Percentiles rank a stretch among this genome's conserved stretches.
phyloP scores from a whole-genome alignment of 2,797 vertebrate species.

The Acanthurus lineatus region DNA sequence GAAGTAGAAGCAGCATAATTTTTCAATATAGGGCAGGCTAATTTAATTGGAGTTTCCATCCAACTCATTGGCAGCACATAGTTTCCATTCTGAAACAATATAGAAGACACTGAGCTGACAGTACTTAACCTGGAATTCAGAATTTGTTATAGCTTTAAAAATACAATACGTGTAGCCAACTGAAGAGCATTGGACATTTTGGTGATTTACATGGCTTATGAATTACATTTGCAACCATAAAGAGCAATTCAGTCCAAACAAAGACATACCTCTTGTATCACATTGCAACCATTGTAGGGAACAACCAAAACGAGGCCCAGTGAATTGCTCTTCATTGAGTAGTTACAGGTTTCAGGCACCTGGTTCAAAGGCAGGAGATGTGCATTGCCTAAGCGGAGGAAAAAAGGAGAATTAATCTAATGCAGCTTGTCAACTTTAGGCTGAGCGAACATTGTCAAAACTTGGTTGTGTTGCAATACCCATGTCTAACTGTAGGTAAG shows the following conservation, averaged over 20 bases:
- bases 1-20: neutral
- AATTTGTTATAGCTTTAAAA: neutral
- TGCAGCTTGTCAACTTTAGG: fast-evolving
- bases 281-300: constrained; percentile 70
- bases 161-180: too few species aligned
- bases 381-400: constrained; percentile 38
- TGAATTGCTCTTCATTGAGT: constrained; percentile 29
- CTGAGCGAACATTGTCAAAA: neutral
- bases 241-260: neutral
- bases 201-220: neutral
- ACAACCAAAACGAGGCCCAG: constrained; percentile 57
- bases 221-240: neutral
- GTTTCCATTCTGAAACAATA: constrained; percentile 61
- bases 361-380: constrained; percentile 40
- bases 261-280: constrained; percentile 60
- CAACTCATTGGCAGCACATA: constrained; percentile 64
- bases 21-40: constrained; percentile 53
- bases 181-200: too few species aligned
- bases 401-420: neutral
- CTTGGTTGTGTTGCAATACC: constrained; percentile 27
- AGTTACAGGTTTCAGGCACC: constrained; percentile 67
- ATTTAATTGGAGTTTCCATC: constrained; percentile 40
- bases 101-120: neutral
- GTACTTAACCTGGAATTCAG: neutral
- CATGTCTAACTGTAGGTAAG: constrained; percentile 44